Conservation (phyloP, 2,797 vertebrate species). For the Pseudomugil gertrudae region DNA sequence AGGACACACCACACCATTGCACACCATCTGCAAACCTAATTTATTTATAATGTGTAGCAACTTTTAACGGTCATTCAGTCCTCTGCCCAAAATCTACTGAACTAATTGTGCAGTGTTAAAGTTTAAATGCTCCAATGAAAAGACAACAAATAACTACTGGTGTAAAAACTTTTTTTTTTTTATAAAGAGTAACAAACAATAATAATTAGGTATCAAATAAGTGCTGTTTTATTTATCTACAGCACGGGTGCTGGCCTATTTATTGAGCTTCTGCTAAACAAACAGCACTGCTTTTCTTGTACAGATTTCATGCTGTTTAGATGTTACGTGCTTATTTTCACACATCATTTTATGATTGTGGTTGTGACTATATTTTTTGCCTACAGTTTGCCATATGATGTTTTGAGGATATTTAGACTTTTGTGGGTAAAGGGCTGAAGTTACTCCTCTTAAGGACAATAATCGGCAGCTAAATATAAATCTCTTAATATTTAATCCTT, state of each 20-base stretch:
- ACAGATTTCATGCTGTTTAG: constrained; percentile 9
- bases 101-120: not conserved
- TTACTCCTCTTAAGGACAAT: not conserved
- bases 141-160: not conserved
- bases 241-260: constrained; percentile 3
- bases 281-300: constrained; percentile 1
- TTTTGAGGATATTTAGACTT: not conserved
- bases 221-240: constrained; percentile 5
- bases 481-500: constrained; percentile 4
- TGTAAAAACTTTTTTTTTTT: constrained; percentile 16
- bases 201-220: constrained; percentile 1
- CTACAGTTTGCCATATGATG: not conserved
- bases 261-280: not conserved
- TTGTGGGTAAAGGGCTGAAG: not conserved
- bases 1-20: constrained; percentile 11
- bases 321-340: constrained; percentile 14
- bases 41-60: constrained; percentile 11
- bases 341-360: not conserved
- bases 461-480: constrained; percentile 23
- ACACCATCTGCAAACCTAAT: not conserved
- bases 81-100: not conserved
- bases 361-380: constrained; percentile 5
- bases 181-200: not conserved
- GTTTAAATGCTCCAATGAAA: not conserved
- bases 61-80: constrained; percentile 18